Conservation (phyloP, 37 sponge, comb jelly and placozoan species). For the Aplysina aerophoba region DNA sequence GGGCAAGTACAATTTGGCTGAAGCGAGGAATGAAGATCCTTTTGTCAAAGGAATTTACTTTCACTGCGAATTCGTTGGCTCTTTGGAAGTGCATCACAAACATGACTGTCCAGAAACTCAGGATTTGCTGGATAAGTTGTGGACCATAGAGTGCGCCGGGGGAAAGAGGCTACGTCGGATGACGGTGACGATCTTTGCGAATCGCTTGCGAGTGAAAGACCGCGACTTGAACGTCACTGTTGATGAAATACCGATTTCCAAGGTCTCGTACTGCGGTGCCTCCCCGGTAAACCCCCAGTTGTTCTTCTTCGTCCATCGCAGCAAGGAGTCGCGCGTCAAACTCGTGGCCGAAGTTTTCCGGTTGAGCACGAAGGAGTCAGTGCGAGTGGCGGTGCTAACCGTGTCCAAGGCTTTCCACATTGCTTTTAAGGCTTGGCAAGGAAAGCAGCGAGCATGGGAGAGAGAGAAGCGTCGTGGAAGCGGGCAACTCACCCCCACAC, state of each 20-base stretch:
- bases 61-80: slow-evolving; percentile 61
- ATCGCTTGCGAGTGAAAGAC: slow-evolving; percentile 58
- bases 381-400: slow-evolving; percentile 62
- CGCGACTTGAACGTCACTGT: slow-evolving; percentile 24
- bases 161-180: slow-evolving; percentile 41
- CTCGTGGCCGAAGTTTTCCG: slow-evolving; percentile 62
- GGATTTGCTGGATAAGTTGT: slow-evolving; percentile 21
- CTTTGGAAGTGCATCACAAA: slow-evolving; percentile 37
- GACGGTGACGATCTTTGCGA: slow-evolving; percentile 54
- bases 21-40: slow-evolving; percentile 67
- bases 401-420: slow-evolving; percentile 84
- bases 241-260: slow-evolving; percentile 66
- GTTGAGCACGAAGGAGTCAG: slow-evolving; percentile 42
- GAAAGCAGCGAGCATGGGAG: slow-evolving; percentile 43
- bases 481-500: slow-evolving; percentile 42
- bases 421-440: slow-evolving; percentile 80
- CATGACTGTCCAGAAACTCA: slow-evolving; percentile 53
- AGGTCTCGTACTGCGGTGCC: slow-evolving; percentile 76
- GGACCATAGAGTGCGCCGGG: neutral
- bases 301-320: slow-evolving; percentile 80
- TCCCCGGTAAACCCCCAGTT: slow-evolving; percentile 14
- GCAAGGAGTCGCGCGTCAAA: slow-evolving; percentile 21
- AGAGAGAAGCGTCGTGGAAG: neutral
- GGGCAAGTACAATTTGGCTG: slow-evolving; percentile 50
- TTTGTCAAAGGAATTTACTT: slow-evolving; percentile 76